Conservation (phyloP, 2,888 invertebrate species). For the Phyllotreta striolata region DNA sequence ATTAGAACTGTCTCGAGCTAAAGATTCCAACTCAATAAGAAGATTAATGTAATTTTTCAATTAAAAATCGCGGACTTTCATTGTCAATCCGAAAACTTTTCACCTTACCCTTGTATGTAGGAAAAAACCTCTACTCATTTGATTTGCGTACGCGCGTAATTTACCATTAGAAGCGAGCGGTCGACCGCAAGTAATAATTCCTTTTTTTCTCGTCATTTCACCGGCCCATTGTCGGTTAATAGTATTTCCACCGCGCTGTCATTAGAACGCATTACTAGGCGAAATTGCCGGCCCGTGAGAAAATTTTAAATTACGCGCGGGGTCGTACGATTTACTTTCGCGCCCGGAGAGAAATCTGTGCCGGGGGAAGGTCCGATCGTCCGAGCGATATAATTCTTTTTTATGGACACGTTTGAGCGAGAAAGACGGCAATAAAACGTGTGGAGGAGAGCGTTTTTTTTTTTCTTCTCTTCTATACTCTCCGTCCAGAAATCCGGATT, state of each 20-base stretch:
- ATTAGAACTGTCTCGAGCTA: too few species aligned
- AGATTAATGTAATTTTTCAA: too few species aligned
- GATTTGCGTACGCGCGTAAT: not conserved
- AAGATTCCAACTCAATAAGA: too few species aligned
- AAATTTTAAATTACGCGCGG: conserved; percentile 25
- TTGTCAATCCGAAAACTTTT: too few species aligned
- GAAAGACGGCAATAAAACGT: conserved; percentile 3
- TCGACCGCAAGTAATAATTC: conserved; percentile 16
- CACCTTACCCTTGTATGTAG: too few species aligned
- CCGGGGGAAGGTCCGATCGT: conserved; percentile 2
- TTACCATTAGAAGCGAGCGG: not conserved
- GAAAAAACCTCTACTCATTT: conserved; percentile 1
- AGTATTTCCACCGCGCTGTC: conserved; percentile 29
- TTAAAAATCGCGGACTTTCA: too few species aligned
- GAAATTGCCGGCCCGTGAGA: conserved; percentile 28
- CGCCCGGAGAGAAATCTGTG: not conserved
- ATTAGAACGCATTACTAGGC: conserved; percentile 29
- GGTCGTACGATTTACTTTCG: conserved; percentile 24
- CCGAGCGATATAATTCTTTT: conserved; percentile 25
- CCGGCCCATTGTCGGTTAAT: conserved; percentile 24
- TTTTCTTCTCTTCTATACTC: not conserved
- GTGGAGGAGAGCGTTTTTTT: not conserved
- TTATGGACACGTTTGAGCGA: conserved; percentile 10
- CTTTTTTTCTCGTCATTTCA: not conserved
- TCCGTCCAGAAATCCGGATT: conserved; percentile 1